Evolutionary conservation across 1,140 invertebrate genomes (phyloP), one percentile per base, ranked within the genome.

Genomic region (Steinernema feltiae): DNA sequence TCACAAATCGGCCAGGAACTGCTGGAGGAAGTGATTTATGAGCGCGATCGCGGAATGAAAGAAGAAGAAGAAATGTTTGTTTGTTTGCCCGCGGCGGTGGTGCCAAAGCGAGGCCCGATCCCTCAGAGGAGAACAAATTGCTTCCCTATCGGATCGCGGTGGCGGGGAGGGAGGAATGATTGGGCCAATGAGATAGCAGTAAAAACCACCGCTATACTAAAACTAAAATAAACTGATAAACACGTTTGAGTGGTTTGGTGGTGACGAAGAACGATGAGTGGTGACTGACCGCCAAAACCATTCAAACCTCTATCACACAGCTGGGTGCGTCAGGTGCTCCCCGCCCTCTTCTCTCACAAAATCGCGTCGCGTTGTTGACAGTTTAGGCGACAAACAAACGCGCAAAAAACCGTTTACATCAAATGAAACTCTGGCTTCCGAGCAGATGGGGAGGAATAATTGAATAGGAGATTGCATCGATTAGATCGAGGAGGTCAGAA

Each of bases 41-140:
- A 63, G 24, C 53, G n/a, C 53, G 53, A 63, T 63, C 53, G 7
- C 7, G 24, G 53, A 46, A 63, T 21, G 53, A 3, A 63, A 63
- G 18, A 63, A 63, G 53, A 63, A 12, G 53, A 63, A 63, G 41
- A 7, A 27, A 63, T 63, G 53, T 63, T 63, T 63, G 53, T 63
- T 63, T 63, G 24, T 63, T 63, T 21, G 53, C 12, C 24, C 53
- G 53, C 53, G 53, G 53, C 24, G 24, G 7, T 21, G 35, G 35
- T n/a, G n/a, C n/a, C n/a, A n/a, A n/a, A n/a, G n/a, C n/a, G 35
- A 7, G 35, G 35, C 18, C 35, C 7, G 7, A 7, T 18, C 18
- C 7, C 35, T 41, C 7, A 7, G 35, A 41, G 7, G 7, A 7
- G 35, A 41, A 41, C 35, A 41, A 41, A 41, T 41, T 41, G 18